These are phyloP conservation scores for Bergia puertoricense DNA, from an alignment of 92 coral and sea anemone species.

Conservation along the genomic window DNA sequence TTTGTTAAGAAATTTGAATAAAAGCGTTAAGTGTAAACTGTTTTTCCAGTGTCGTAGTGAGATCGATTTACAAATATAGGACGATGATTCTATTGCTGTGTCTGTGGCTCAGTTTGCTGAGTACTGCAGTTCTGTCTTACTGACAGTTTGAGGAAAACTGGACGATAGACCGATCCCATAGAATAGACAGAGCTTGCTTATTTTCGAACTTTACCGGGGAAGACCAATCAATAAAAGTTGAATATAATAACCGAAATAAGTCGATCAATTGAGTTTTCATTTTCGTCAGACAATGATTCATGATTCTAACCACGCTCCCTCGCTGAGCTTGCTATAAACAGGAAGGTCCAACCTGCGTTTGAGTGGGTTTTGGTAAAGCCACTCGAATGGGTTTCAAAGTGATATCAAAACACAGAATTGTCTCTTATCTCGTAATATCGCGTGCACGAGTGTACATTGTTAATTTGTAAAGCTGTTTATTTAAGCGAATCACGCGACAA, in stretches of 20 bases:
- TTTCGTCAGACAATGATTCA: neutral
- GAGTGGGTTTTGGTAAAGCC: neutral
- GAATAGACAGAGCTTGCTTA: neutral
- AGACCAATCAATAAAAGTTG: neutral
- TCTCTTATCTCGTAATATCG: conserved; percentile 14
- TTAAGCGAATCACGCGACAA: conserved; percentile 27
- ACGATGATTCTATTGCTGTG: neutral
- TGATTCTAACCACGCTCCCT: neutral
- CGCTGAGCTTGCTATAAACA: conserved; percentile 18
- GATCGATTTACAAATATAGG: neutral
- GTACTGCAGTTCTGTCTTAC: neutral
- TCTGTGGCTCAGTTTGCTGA: neutral
- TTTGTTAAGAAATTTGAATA: neutral
- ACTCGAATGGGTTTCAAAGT: neutral
- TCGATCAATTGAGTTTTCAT: neutral
- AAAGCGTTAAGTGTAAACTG: neutral
- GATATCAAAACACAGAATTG: neutral
- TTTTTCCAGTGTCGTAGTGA: neutral
- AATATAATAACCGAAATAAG: neutral
- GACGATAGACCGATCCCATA: neutral
- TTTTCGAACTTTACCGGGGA: neutral
- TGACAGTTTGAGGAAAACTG: conserved; percentile 16
- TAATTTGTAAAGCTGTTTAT: neutral
- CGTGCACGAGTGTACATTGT: conserved; percentile 15
- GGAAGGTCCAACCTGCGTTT: conserved; percentile 4